A percentile compares a stretch with the other conserved stretches of the same genome.
Conservation (phyloP, 2,888 invertebrate species). For the Linnaemya tessellans region DNA sequence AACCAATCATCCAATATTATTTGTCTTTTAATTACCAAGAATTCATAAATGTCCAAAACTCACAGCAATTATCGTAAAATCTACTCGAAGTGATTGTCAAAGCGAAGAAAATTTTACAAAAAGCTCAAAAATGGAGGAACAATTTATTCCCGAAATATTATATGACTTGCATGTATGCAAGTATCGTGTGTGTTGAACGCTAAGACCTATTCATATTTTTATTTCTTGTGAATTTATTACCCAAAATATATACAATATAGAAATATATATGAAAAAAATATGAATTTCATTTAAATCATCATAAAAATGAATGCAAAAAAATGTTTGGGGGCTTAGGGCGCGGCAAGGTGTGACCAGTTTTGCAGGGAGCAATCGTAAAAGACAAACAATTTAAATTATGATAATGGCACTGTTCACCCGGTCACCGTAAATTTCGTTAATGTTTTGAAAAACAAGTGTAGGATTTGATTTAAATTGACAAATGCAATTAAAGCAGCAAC, state of each 20-base stretch:
- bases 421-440: constrained; percentile 77
- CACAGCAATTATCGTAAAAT: constrained; percentile 68
- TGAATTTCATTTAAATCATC: constrained; percentile 68
- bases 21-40: constrained; percentile 71
- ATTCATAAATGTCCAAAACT: constrained; percentile 70
- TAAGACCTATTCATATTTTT: constrained; percentile 66
- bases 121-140: constrained; percentile 1
- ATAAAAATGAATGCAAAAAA: constrained; percentile 38
- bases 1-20: constrained; percentile 64
- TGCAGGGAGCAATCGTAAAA: constrained; percentile 41
- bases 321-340: neutral
- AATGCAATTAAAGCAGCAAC: constrained; percentile 77
- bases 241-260: constrained; percentile 36
- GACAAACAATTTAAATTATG: constrained; percentile 77
- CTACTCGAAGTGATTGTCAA: constrained; percentile 48
- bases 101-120: constrained; percentile 31
- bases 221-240: constrained; percentile 60
- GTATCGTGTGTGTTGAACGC: neutral
- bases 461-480: constrained; percentile 82
- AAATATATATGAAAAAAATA: neutral
- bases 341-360: neutral
- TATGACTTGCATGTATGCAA: neutral
- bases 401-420: constrained; percentile 81
- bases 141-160: constrained; percentile 53
- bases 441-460: constrained; percentile 79